Percentiles rank a stretch among this genome's conserved stretches.
These are phyloP conservation scores for Ceryle rudis DNA, from an alignment of 2,797 vertebrate genomes.

Conservation along the genomic window DNA sequence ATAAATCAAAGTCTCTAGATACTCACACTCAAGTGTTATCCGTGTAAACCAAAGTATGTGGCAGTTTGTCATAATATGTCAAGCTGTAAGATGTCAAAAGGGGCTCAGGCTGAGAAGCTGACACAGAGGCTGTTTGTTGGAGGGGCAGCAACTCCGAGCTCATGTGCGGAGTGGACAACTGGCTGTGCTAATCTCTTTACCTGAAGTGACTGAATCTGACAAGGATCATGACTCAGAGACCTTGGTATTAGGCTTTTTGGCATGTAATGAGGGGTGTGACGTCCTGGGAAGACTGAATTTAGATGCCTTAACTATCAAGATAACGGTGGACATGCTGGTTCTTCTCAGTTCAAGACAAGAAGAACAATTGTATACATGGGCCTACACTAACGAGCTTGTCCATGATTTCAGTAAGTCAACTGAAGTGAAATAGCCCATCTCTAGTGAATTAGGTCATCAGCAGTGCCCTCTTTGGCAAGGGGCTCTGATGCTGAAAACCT, in stretches of 20 bases:
- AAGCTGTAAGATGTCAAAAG: accelerated
- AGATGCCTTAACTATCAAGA: not conserved
- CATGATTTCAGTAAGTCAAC: not conserved
- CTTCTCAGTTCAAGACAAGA: not conserved
- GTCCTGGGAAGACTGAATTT: not conserved
- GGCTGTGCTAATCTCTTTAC: not conserved
- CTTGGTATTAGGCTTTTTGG: not conserved
- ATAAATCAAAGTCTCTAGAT: not conserved
- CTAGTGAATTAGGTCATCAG: not conserved
- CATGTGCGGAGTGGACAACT: not conserved
- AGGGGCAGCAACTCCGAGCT: not conserved
- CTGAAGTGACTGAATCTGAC: accelerated
- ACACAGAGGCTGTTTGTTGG: not conserved
- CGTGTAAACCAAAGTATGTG: not conserved
- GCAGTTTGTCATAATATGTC: not conserved
- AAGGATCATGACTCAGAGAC: accelerated
- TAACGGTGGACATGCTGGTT: accelerated
- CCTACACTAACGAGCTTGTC: not conserved
- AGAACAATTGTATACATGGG: not conserved
- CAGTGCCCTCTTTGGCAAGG: not conserved
- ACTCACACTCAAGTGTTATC: not conserved
- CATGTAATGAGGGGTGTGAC: not conserved
- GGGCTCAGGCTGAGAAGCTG: not conserved
- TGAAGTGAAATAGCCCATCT: not conserved
- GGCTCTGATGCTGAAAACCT: not conserved